Conservation (phyloP, 2,888 invertebrate species). For the Drepanosiphum platanoidis region DNA sequence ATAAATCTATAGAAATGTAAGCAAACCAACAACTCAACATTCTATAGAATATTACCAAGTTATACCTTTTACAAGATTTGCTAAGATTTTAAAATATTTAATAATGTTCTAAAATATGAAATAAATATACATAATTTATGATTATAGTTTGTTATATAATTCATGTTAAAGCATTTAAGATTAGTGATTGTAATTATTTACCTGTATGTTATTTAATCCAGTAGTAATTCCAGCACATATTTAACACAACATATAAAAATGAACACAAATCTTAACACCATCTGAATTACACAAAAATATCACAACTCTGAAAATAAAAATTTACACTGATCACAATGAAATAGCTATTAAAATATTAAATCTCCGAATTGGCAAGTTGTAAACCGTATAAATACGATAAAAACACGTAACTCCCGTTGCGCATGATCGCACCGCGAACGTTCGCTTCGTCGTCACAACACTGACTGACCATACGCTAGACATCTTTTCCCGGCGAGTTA, state of each 20-base stretch:
- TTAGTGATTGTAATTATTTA: neutral
- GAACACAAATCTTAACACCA: neutral
- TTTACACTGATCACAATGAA: neutral
- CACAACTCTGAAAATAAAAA: neutral
- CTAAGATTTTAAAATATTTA: neutral
- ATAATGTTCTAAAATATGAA: no score
- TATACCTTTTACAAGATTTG: neutral
- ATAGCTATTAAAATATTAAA: neutral
- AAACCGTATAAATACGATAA: conserved; percentile 1
- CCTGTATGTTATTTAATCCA: conserved; percentile 17
- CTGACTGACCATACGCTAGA: conserved; percentile 47
- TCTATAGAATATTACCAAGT: neutral
- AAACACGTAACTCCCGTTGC: neutral
- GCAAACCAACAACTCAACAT: neutral
- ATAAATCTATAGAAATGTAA: neutral
- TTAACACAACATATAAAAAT: neutral
- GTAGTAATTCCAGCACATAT: neutral
- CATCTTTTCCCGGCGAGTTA: conserved; percentile 33
- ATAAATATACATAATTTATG: no score
- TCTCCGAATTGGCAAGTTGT: neutral
- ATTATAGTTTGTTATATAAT: no score
- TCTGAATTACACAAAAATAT: neutral
- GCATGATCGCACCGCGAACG: conserved; percentile 36
- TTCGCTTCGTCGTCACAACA: conserved; percentile 42
- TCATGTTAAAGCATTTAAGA: neutral